Evolutionary conservation across 1,140 invertebrate species (phyloP), one percentile per base, ranked within the genome.

Genomic region (Metaphire vulgaris): DNA sequence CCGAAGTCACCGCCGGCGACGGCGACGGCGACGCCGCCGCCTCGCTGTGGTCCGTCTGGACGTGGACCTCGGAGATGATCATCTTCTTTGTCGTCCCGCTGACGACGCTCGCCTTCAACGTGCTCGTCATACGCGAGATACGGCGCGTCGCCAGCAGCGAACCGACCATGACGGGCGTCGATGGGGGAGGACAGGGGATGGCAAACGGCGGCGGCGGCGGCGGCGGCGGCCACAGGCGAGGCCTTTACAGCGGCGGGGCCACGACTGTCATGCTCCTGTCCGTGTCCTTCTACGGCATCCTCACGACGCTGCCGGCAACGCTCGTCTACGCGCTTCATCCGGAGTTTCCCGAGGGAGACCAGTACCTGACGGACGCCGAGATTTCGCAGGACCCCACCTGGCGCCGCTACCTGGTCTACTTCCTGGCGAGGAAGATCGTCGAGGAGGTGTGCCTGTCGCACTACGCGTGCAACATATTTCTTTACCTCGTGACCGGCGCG

Each of bases 231-330:
- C 31, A 32, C 69, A 73, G n/a, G n/a, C 21, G 33, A 31, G 28
- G 28, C 72, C n/a, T 15, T 79, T 78, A 34, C 78, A 28, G 30
- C 14, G 14, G 30, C 6, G 81, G 81, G 0, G 81, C 83, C 1
- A 86, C 83, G 16, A 86, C 84, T 0, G 76, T 85, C 2, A 85
- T 83, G 82, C 79, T 86, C n/a, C 77, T 86, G 6, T 82, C 81
- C 15, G 84, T 85, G 0, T 85, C 84, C 12, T 86, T 86, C 80
- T 85, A 85, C 77, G 81, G 83, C 26, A 85, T 86, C 30, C 78
- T 85, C 66, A 86, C 84, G 14, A 83, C 83, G n/a, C 77, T 86
- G 16, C 85, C 85, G 1, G 81, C 82, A 2, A 83, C 83, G 1
- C 78, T 86, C 34, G 79, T 82, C 29, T 83, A 81, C 66, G 76